Conservation (phyloP, 1,140 invertebrate genomes). For the Bombus confusus region DNA sequence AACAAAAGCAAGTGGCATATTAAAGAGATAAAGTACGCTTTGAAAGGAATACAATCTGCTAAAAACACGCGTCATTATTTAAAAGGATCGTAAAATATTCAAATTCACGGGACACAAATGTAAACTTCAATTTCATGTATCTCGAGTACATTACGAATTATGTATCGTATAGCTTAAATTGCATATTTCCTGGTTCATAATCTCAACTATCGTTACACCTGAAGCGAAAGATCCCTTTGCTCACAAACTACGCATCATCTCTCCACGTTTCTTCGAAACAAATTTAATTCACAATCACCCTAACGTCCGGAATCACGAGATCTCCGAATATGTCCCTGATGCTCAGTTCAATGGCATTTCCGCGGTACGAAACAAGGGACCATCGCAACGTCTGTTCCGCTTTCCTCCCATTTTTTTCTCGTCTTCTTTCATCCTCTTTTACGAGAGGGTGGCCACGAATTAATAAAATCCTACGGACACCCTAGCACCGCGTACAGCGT, state of each 20-base stretch:
- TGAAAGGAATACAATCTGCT: too few species aligned
- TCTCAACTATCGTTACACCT: too few species aligned
- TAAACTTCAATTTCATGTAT: too few species aligned
- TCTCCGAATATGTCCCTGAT: slow-evolving; percentile 65
- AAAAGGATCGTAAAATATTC: too few species aligned
- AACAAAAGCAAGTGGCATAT: too few species aligned
- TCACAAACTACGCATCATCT: not conserved
- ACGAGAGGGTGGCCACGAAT: slow-evolving; percentile 72
- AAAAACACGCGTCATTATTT: too few species aligned
- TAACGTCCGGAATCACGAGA: slow-evolving; percentile 35
- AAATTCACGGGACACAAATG: too few species aligned
- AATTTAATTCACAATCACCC: slow-evolving; percentile 43
- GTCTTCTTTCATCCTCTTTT: not conserved
- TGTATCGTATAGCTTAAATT: too few species aligned
- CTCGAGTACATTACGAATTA: too few species aligned
- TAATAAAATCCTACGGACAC: slow-evolving; percentile 80
- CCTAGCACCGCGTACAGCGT: slow-evolving; percentile 69
- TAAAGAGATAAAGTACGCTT: too few species aligned
- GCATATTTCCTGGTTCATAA: too few species aligned
- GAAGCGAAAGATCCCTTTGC: not conserved
- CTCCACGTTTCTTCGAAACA: not conserved
- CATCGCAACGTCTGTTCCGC: slow-evolving; percentile 12
- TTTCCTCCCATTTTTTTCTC: slow-evolving; percentile 19
- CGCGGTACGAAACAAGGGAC: slow-evolving; percentile 49
- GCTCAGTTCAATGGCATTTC: slow-evolving; percentile 42